Evolutionary conservation across 2,797 vertebrate genomes (phyloP), one percentile per base, ranked within the genome.

Genomic region (Hipposideros larvatus): DNA sequence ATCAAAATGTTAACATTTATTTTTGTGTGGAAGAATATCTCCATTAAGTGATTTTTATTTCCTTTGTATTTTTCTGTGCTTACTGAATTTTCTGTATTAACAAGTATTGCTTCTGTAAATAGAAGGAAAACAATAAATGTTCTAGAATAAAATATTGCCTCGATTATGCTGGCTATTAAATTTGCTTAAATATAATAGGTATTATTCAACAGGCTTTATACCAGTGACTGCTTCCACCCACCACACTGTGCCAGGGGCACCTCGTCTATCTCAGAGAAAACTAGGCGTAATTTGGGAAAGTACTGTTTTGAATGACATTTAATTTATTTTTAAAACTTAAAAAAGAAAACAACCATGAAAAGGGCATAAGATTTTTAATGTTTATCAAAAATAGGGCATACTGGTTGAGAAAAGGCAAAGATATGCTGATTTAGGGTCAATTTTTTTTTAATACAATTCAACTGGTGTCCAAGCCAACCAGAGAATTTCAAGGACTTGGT

Each of bases 291-390:
- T 46, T 31, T 82, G 66, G 34, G 16, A 61, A 90, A 31, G 34
- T 57, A 73, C 34, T 86, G 53, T 28, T 79, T 80, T 57, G 37
- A 80, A 82, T 48, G 37, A 85, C 53, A 43, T 61, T 37, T 55
- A 41, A n/a, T 28, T 83, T 92, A 70, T 68, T 93, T 91, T 90
- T 89, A 28, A 79, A 95, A 13, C 63, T 82, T 90, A 68, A 84
- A 57, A 48, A 55, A 55, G 11, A 43, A 16, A 65, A 61, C n/a
- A 51, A 68, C 79, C 28, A 70, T 46, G 37, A n/a, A 77, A 73
- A 51, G 9, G 37, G 37, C 11, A 0, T 75, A 85, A 13, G n/a
- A 51, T 41, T 59, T 79, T 26, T 59, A 51, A 28, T 37, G n/a
- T 28, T 77, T 57, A n/a, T 61, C 41, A 66, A 51, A 84, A 83